These are phyloP conservation scores for Alosa sapidissima DNA, from an alignment of 2,797 vertebrate species.

Conservation along the genomic window DNA sequence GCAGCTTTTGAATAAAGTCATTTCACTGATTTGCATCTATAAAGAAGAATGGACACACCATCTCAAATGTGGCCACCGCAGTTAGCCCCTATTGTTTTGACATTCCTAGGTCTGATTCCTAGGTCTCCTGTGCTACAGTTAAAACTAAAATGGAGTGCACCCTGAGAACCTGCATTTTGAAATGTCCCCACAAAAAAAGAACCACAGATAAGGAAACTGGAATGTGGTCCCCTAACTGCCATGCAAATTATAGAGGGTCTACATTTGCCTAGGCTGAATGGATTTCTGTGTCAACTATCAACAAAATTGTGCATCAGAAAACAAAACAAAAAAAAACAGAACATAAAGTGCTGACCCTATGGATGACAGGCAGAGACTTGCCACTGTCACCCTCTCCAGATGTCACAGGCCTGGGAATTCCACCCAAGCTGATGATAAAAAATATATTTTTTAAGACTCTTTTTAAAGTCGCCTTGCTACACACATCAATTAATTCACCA, in stretches of 20 bases:
- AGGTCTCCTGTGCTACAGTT: background rate
- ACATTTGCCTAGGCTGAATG: conserved; percentile 41
- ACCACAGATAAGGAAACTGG: background rate
- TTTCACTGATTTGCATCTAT: conserved; percentile 19
- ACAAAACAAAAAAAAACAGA: background rate
- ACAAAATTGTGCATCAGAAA: background rate
- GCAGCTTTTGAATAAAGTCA: background rate
- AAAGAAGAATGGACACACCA: background rate
- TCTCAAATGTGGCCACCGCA: conserved; percentile 1
- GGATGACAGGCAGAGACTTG: conserved; percentile 59
- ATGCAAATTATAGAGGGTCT: conserved; percentile 64
- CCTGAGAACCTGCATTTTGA: background rate
- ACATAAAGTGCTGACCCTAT: background rate
- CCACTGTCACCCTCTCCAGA: conserved; percentile 43
- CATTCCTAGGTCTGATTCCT: background rate
- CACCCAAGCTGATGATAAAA: background rate
- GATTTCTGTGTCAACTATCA: background rate
- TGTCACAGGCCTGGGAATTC: background rate
- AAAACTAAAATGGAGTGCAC: background rate
- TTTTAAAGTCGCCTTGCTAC: background rate
- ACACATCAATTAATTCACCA: background rate
- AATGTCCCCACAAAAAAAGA: background rate
- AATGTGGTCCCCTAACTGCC: conserved; percentile 54
- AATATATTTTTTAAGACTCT: background rate
- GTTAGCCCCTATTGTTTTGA: conserved; percentile 38